A percentile compares a stretch with the other conserved stretches of the same genome.
Evolutionary conservation across 2,113 vertebrate species (phyloP).

Genomic region (Corynorhinus townsendii): DNA sequence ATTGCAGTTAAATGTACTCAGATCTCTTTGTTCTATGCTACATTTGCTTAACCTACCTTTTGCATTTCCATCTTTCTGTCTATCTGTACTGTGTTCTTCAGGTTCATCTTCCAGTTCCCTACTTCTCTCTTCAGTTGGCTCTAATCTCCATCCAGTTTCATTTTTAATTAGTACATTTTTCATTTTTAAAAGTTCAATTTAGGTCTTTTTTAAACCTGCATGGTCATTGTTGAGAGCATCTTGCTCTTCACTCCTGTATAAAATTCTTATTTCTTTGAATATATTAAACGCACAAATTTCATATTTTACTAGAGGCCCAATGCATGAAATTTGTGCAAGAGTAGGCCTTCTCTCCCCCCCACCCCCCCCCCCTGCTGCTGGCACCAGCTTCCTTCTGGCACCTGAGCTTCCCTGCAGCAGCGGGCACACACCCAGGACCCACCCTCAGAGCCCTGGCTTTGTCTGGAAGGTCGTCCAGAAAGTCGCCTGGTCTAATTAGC

Average conservation of each 20-base stretch:
- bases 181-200: neutral
- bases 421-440: too few relatives aligned
- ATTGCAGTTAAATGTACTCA: neutral
- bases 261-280: neutral
- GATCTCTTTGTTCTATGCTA: neutral
- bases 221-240: neutral
- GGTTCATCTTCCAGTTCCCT: neutral
- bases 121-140: neutral
- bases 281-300: neutral
- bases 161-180: neutral
- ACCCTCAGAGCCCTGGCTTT: too few relatives aligned
- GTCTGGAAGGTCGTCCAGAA: too few relatives aligned
- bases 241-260: neutral
- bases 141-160: neutral
- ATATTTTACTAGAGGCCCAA: neutral
- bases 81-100: neutral
- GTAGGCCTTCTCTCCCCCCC: too few relatives aligned
- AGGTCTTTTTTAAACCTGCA: neutral
- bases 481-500: too few relatives aligned
- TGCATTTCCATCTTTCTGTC: neutral
- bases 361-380: fast-evolving
- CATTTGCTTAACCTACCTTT: neutral
- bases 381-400: too few relatives aligned
- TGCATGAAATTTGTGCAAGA: too few relatives aligned
- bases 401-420: too few relatives aligned